phyloP scores from a whole-genome alignment of 2,113 vertebrate species.

The Hippocampus abdominalis region DNA sequence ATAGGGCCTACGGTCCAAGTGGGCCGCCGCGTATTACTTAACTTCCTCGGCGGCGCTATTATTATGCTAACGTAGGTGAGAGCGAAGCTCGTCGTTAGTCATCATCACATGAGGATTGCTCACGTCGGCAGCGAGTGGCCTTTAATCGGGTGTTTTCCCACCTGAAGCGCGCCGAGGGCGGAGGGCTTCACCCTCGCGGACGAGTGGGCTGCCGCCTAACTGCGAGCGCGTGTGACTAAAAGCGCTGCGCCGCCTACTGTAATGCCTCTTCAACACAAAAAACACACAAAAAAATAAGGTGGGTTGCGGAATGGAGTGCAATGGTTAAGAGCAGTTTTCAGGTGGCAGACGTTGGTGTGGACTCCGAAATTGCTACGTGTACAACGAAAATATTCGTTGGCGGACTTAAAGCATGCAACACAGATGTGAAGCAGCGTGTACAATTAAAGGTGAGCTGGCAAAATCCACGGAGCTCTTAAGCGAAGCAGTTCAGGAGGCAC shows the following conservation, averaged over 20 bases:
- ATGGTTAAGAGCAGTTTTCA: not conserved
- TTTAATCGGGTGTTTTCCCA: slow-evolving; percentile 40
- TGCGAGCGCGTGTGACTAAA: not conserved
- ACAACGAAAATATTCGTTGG: too few species aligned
- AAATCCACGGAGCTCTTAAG: not conserved
- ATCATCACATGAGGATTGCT: not conserved
- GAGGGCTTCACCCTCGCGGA: not conserved
- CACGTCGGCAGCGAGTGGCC: not conserved
- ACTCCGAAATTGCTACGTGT: too few species aligned
- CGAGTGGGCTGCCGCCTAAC: slow-evolving; percentile 1
- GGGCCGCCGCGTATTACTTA: slow-evolving; percentile 1
- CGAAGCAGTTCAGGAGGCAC: not conserved
- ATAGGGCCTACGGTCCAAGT: not conserved
- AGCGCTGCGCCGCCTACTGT: not conserved
- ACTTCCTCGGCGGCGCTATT: not conserved
- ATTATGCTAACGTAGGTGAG: not conserved
- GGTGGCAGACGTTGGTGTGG: not conserved
- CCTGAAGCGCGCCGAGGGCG: slow-evolving; percentile 8
- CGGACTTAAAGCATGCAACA: too few species aligned
- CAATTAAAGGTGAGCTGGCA: not conserved
- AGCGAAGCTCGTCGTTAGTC: not conserved
- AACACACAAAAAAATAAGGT: not conserved
- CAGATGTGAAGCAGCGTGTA: too few species aligned
- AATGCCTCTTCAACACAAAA: not conserved
- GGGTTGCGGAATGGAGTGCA: not conserved